Evolutionary conservation across 2,888 invertebrate genomes (phyloP).

Genomic region (Abscondita cerata): DNA sequence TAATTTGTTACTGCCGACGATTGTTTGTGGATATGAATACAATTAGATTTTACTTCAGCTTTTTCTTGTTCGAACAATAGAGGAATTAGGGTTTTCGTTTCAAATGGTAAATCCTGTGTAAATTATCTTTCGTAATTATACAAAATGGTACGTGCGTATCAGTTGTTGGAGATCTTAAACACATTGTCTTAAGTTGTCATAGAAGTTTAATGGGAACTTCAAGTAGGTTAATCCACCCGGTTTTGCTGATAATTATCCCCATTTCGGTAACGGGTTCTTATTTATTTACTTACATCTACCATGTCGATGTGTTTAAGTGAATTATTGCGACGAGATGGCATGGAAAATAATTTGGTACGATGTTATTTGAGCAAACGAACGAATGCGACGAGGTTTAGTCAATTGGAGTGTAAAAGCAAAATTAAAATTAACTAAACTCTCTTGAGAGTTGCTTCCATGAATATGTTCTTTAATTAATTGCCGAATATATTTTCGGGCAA

Average conservation of each 20-base stretch:
- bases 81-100: neutral
- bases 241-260: slow-evolving; percentile 6
- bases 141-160: slow-evolving; percentile 3
- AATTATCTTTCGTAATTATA: slow-evolving; percentile 10
- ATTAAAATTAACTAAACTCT: slow-evolving; percentile 23
- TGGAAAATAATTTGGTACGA: too few relatives aligned
- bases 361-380: neutral
- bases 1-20: too few relatives aligned
- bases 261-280: neutral
- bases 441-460: slow-evolving; percentile 20
- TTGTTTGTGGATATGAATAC: too few relatives aligned
- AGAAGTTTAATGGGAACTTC: slow-evolving; percentile 10
- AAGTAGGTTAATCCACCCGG: slow-evolving; percentile 8
- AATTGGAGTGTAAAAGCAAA: slow-evolving; percentile 13
- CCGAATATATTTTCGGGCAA: slow-evolving; percentile 21
- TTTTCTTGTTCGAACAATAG: too few relatives aligned
- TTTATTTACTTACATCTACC: neutral
- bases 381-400: slow-evolving; percentile 18
- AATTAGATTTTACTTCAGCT: too few relatives aligned
- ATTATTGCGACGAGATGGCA: too few relatives aligned
- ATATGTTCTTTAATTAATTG: slow-evolving; percentile 27
- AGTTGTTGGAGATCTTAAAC: slow-evolving; percentile 10
- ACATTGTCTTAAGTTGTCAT: slow-evolving; percentile 13
- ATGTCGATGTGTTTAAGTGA: neutral
- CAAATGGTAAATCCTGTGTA: slow-evolving; percentile 3